Conservation (phyloP, 2,888 invertebrate species). For the Diaprepes abbreviatus region DNA sequence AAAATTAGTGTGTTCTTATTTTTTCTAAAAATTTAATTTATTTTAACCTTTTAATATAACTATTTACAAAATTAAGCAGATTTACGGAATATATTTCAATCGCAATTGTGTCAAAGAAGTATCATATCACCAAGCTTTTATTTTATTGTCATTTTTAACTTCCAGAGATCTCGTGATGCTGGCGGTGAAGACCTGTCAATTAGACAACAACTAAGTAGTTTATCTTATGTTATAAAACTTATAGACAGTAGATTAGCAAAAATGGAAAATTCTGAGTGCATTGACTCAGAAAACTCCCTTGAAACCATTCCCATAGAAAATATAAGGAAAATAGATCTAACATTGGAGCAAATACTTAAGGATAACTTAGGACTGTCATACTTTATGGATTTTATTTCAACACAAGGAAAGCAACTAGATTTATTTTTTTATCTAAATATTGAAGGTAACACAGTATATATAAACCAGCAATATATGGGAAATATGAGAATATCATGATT, state of each 20-base stretch:
- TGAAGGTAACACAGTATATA: too few species aligned
- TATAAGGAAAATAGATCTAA: slow-evolving; percentile 69
- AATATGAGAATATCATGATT: too few species aligned
- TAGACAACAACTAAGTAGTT: slow-evolving; percentile 88
- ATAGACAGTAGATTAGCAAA: slow-evolving; percentile 73
- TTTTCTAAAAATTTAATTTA: too few species aligned
- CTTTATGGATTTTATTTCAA: slow-evolving; percentile 83
- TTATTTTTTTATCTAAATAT: slow-evolving; percentile 85
- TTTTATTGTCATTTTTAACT: slow-evolving; percentile 22
- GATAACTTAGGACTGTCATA: slow-evolving; percentile 83
- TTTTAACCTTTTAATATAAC: too few species aligned
- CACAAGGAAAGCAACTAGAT: slow-evolving; percentile 78
- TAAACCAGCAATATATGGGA: too few species aligned
- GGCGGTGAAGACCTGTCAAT: slow-evolving; percentile 86
- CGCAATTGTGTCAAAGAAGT: too few species aligned
- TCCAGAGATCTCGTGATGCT: slow-evolving; percentile 83
- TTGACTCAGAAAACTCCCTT: slow-evolving; percentile 50
- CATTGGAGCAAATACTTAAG: slow-evolving; percentile 80
- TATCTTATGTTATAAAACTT: slow-evolving; percentile 83
- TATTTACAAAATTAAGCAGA: too few species aligned
- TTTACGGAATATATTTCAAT: too few species aligned
- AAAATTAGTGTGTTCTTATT: too few species aligned
- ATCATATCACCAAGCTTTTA: too few species aligned
- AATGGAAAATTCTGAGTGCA: slow-evolving; percentile 58
- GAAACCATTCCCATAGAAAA: slow-evolving; percentile 61